A percentile compares a stretch with the other conserved stretches of the same genome.
Conservation (phyloP, 2,888 invertebrate species). For the Machimus atricapillus region DNA sequence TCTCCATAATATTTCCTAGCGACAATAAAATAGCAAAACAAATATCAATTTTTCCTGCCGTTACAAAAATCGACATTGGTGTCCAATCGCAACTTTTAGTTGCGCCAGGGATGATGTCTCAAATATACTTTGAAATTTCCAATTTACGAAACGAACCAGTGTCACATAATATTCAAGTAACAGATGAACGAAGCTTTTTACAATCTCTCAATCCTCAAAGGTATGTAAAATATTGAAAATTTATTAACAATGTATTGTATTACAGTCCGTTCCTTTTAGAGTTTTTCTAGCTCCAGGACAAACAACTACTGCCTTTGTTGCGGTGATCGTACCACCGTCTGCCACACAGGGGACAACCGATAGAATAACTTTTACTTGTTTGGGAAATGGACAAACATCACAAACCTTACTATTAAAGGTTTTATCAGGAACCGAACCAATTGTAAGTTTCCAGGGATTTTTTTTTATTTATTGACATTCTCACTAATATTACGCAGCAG, state of each 20-base stretch:
- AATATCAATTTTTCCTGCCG: slow-evolving; percentile 28
- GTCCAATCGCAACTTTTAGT: slow-evolving; percentile 63
- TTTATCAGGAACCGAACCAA: slow-evolving; percentile 53
- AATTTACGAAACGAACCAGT: slow-evolving; percentile 70
- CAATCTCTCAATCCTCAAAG: slow-evolving; percentile 65
- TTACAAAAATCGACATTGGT: slow-evolving; percentile 63
- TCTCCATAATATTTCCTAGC: neutral
- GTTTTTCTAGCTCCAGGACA: slow-evolving; percentile 59
- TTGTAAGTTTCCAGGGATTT: slow-evolving; percentile 50
- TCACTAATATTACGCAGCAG: too few species aligned
- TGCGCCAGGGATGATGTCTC: slow-evolving; percentile 55
- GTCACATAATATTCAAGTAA: slow-evolving; percentile 68
- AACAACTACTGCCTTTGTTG: slow-evolving; percentile 67
- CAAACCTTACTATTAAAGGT: slow-evolving; percentile 63
- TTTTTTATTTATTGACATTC: neutral
- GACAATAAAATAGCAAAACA: neutral
- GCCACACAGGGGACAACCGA: slow-evolving; percentile 68
- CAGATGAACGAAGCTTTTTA: slow-evolving; percentile 68
- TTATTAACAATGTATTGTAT: neutral
- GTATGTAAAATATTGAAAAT: slow-evolving; percentile 49
- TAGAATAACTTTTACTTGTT: slow-evolving; percentile 69
- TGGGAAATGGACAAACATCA: slow-evolving; percentile 59
- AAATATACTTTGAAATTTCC: slow-evolving; percentile 75
- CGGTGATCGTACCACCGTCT: slow-evolving; percentile 62
- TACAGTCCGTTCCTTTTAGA: slow-evolving; percentile 49